Evolutionary conservation across 2,113 vertebrate genomes (phyloP).

Genomic region (Uropsilus gracilis): DNA sequence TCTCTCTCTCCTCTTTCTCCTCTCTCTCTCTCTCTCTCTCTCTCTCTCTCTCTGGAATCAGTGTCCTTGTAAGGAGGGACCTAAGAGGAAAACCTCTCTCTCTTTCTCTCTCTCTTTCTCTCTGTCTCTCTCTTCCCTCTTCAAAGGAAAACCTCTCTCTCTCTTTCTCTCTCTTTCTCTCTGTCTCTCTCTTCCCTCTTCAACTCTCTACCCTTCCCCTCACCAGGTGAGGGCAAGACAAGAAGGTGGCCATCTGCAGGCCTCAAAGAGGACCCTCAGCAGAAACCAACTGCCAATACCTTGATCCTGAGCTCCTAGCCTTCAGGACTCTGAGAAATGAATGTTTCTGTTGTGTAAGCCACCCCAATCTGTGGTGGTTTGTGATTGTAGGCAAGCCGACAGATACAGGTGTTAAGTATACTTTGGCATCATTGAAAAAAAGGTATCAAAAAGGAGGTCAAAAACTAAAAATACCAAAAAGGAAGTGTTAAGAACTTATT

Average conservation of each 20-base stretch:
- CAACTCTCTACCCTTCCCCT: background rate
- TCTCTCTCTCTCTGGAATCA: too few relatives aligned
- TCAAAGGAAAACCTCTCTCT: too few relatives aligned
- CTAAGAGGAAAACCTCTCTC: too few relatives aligned
- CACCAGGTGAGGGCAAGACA: fast-evolving
- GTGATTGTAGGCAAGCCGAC: too few relatives aligned
- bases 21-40: too few relatives aligned
- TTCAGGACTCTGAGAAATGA: background rate
- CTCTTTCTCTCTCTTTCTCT: too few relatives aligned
- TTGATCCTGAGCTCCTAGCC: too few relatives aligned
- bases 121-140: too few relatives aligned
- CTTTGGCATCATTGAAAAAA: background rate
- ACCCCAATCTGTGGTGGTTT: background rate
- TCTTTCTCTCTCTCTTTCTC: too few relatives aligned
- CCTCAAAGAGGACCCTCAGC: background rate
- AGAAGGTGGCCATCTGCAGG: fast-evolving
- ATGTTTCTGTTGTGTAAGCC: fast-evolving
- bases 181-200: too few relatives aligned
- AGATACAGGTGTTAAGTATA: fast-evolving
- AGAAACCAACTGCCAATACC: background rate
- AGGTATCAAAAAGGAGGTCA: background rate
- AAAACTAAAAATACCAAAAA: background rate
- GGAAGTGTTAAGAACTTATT: background rate
- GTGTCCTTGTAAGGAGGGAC: too few relatives aligned
- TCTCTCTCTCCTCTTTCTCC: too few relatives aligned